These are phyloP conservation scores for Tipula confusa DNA, from an alignment of 2,888 invertebrate genomes.

Conservation along the genomic window DNA sequence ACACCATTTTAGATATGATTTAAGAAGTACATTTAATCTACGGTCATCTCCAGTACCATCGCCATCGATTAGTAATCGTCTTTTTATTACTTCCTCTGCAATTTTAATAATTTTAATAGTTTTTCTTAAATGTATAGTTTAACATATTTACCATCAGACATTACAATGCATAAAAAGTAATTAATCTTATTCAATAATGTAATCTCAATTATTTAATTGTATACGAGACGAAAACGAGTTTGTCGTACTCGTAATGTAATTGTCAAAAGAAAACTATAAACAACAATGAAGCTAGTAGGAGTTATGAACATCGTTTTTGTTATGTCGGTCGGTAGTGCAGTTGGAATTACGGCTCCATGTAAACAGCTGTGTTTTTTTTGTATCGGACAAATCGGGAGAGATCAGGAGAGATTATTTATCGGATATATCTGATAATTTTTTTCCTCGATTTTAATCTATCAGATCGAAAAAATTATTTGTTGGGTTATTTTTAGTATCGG, in stretches of 20 bases:
- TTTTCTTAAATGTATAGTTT: background rate
- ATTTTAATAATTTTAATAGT: constrained; percentile 35
- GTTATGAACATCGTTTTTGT: background rate
- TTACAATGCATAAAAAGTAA: background rate
- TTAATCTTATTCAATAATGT: background rate
- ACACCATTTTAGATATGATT: constrained; percentile 78
- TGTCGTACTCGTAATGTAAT: background rate
- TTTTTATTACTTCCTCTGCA: constrained; percentile 88
- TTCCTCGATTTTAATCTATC: no score
- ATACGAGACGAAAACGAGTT: background rate
- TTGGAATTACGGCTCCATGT: no score
- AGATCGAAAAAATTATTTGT: no score
- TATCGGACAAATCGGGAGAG: no score
- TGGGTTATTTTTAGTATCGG: no score
- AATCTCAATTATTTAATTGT: background rate
- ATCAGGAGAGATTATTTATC: no score
- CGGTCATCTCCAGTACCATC: constrained; percentile 97
- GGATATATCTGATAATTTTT: no score
- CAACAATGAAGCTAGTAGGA: background rate
- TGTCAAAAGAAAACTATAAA: background rate
- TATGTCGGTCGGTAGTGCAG: background rate
- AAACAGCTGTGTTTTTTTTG: no score
- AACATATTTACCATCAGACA: constrained; percentile 33
- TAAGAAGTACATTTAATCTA: constrained; percentile 76
- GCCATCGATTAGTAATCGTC: constrained; percentile 89